These are phyloP conservation scores for Lagorchestes hirsutus DNA, from an alignment of 2,797 vertebrate genomes.

Conservation along the genomic window DNA sequence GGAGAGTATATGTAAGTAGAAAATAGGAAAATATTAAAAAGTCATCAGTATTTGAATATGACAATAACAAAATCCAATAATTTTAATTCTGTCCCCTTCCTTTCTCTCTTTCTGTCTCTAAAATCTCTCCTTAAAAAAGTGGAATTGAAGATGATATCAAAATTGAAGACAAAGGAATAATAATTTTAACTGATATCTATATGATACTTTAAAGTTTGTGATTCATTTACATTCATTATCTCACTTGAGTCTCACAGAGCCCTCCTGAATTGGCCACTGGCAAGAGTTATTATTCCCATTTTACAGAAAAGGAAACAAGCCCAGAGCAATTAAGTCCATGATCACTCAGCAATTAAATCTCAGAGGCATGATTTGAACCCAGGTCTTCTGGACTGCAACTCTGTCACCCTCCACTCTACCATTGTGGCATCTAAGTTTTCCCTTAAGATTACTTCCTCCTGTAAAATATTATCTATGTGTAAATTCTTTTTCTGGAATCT, in stretches of 20 bases:
- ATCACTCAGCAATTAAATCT: neutral
- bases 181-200: neutral
- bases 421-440: neutral
- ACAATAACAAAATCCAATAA: neutral
- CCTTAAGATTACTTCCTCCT: conserved; percentile 41
- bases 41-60: neutral
- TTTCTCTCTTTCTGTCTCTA: neutral
- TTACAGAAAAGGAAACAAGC: neutral
- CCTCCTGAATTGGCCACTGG: neutral
- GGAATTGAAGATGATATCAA: neutral
- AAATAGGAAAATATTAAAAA: neutral
- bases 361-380: neutral
- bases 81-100: neutral
- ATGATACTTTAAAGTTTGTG: neutral
- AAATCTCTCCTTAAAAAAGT: neutral
- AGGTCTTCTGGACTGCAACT: neutral
- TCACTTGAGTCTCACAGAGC: neutral
- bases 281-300: neutral
- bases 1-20: neutral
- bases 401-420: neutral
- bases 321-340: neutral
- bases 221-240: neutral
- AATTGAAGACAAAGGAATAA: neutral
- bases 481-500: conserved; percentile 54
- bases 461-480: conserved; percentile 60